These are phyloP conservation scores for Epizoanthus scotinus DNA, from an alignment of 92 coral and sea anemone species.

Conservation along the genomic window DNA sequence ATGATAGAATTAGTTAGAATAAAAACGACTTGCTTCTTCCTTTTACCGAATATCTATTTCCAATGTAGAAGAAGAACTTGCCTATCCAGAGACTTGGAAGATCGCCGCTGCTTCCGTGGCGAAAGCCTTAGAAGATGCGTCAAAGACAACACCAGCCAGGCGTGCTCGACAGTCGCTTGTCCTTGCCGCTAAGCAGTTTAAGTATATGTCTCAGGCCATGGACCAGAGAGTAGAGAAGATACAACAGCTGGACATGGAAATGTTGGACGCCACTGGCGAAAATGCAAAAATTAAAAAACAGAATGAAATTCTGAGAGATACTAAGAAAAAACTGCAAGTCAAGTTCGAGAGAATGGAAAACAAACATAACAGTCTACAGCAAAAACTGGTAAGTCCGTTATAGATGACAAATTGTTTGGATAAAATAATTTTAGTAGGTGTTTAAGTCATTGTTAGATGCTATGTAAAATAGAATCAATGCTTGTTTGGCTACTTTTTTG, in stretches of 20 bases:
- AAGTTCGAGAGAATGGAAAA: slow-evolving; percentile 73
- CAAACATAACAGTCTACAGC: slow-evolving; percentile 69
- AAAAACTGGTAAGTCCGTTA: slow-evolving; percentile 61
- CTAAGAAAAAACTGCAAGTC: slow-evolving; percentile 71
- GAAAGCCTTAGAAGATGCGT: slow-evolving; percentile 65
- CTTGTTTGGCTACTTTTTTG: too few species aligned
- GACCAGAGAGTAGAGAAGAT: slow-evolving; percentile 39
- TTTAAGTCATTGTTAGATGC: too few species aligned
- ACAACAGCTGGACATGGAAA: slow-evolving; percentile 56
- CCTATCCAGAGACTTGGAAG: slow-evolving; percentile 64
- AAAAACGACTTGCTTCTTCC: background rate
- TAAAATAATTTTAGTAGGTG: background rate
- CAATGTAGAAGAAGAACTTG: slow-evolving; percentile 67
- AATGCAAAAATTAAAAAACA: slow-evolving; percentile 67
- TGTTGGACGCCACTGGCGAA: slow-evolving; percentile 59
- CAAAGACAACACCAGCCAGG: slow-evolving; percentile 65
- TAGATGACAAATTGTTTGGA: background rate
- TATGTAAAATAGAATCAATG: too few species aligned
- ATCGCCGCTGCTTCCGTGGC: slow-evolving; percentile 46
- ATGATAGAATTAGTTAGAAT: too few species aligned
- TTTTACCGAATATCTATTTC: background rate
- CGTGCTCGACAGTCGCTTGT: slow-evolving; percentile 60
- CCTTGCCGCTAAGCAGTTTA: slow-evolving; percentile 69
- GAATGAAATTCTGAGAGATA: slow-evolving; percentile 74
- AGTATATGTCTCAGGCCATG: slow-evolving; percentile 54